Base-by-base conservation (phyloP, 2,888 invertebrate species). In the Yponomeuta plumbellus region DNA sequence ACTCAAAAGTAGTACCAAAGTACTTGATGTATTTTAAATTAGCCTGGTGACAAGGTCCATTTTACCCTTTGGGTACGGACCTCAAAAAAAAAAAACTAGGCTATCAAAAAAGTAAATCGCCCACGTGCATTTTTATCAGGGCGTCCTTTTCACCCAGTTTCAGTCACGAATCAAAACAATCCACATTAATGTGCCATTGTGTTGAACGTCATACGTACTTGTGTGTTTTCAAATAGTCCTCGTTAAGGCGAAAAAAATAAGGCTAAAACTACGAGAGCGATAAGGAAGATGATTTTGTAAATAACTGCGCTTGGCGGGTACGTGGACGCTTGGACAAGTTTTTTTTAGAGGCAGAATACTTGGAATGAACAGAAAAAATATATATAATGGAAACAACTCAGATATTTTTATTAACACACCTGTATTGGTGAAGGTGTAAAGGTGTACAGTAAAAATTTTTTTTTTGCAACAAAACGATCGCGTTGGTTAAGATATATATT, bases 121-220 rank as follows among this genome's bases (percentile, higher is more conserved):
- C 83, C 85, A 86, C 86, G 86, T 86, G 86, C 78, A 67, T 34
- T 70, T 69, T 77, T 78, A 77, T 78, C 74, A 72, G 69, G 75
- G 78, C 79, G 82, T 82, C 85, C 84, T 84, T 86, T 88, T 86
- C 85, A 85, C 84, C 85, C 73, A 85, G 78, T 81, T 86, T 79
- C 23, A n/a, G 17, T 5, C 77, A 69, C 68, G 58, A 83, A 85
- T 76, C 82, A 84, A 86, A 87, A 86, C 86, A 88, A 57, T 62
- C 66, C 62, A 39, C 59, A 6, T 81, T 87, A 84, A 88, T 80
- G 80, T 79, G 70, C 88, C 76, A 86, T 88, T 88, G 88, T 88
- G 68, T 67, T 64, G 13, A 0, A 64, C 74, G 78, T 78, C 78
- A 81, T 74, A 74, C 71, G 71, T 63, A 59, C 66, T 64, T 52